Base-by-base conservation (phyloP, 2,797 vertebrate genomes). In the Myotis daubentonii region DNA sequence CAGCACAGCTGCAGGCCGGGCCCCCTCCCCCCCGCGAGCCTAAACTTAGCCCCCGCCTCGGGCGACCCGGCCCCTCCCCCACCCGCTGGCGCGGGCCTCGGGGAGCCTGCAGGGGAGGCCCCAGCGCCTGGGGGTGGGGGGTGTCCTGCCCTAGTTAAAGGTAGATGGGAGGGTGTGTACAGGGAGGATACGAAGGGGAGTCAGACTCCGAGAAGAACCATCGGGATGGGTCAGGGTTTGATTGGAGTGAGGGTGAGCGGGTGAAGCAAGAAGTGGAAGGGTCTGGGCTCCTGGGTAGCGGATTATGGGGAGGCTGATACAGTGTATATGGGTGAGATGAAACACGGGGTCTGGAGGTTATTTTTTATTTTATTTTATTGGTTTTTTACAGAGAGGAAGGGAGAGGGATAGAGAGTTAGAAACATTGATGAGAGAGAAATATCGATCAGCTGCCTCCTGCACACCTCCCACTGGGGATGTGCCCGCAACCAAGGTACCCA, bases 31-130 rank as follows among this genome's bases (percentile, higher is more conserved):
- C 33, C 62, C 19, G 91, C 51, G 41, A 23, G 84, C 96, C 97
- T 97, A 97, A 97, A 97, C 97, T 97, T 97, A 97, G 97, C 28
- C 96, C 95, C 96, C 96, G 88, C 94, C 96, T 96, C 84, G 36
- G 97, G 79, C 95, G 95, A 97, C 96, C 97, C 51, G 49, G 91
- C 87, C 89, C 62, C 84, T 94, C 95, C 91, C 85, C 89, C 94
- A 81, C 68, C 25, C 33, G 0, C 57, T 78, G 88, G 68, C 75
- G 1, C 6, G 0, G 1, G 88, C 84, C 72, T 28, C 2, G 62
- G 33, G 80, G 89, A 85, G 41, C 57, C 76, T 15, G 71, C 28
- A 5, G 12, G 75, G 25, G 23, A 33, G 41, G 22, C 23, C 51
- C 60, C 16, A 28, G 20, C n/a, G 0, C 41, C 0, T 17, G 53